Base-by-base conservation (phyloP, 2,797 vertebrate genomes). In the Setipinna tenuifilis region DNA sequence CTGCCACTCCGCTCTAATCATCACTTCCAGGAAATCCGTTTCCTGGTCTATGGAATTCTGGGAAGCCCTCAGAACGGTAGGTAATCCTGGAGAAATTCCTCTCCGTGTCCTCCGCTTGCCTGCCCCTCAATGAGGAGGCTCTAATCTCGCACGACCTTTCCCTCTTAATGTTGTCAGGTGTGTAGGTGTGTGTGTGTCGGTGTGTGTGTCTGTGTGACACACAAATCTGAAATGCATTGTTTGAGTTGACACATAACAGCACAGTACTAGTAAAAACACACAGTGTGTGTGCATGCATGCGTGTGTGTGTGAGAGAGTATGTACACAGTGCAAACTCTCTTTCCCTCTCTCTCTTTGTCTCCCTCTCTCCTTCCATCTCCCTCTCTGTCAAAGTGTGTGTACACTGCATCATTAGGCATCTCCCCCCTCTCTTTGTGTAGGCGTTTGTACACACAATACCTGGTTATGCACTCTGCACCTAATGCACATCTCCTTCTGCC, bases 11-110 rank as follows among this genome's bases (percentile, higher is more conserved):
- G 31, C 71, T 86, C 88, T 91, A 91, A 91, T 91, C 90, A 87
- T 87, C 86, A 85, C 83, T 92, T 92, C 91, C 89, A 88, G 90
- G 91, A 92, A 92, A 88, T 85, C 86, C 86, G 83, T 90, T 91
- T 90, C 90, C 87, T 84, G 83, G 88, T 86, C 83, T 87, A 80
- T 58, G 83, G 86, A 86, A 86, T 91, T 92, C 91, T 91, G 89
- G 87, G 91, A 88, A 91, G 80, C 61, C 65, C 84, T 71, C 83
- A 62, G 84, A 87, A 86, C 80, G 87, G 85, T 89, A 88, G 90
- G 88, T 91, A 90, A 91, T 90, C 90, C 89, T 85, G 75, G 83
- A 90, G 88, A 90, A 91, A 90, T 90, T 87, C 89, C 89, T 87
- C 84, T 87, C 89, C 87, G 65, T 71, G 65, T 16, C 68, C 68